Evolutionary conservation across 2,113 vertebrate species (phyloP).

Genomic region (Gallinago jamesoni): DNA sequence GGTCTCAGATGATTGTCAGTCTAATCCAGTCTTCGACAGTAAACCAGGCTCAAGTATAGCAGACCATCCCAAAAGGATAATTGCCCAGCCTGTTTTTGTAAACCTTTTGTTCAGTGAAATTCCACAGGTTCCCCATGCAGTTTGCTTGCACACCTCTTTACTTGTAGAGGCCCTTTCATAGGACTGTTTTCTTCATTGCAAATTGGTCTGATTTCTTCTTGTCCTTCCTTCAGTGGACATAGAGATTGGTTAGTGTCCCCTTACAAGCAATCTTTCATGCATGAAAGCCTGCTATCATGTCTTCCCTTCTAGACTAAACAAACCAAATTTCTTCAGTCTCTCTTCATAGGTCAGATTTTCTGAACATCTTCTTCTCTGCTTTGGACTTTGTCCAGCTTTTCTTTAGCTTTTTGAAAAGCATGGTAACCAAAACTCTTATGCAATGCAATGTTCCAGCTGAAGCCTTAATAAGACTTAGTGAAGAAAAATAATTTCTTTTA

Average conservation of each 20-base stretch:
- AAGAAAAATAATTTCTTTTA: neutral
- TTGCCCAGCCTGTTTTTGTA: neutral
- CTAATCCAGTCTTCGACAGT: neutral
- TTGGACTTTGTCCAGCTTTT: neutral
- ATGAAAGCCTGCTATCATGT: neutral
- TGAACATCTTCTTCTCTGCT: neutral
- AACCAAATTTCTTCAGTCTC: neutral
- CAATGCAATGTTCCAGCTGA: neutral
- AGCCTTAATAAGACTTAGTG: neutral
- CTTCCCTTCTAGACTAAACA: conserved; percentile 17
- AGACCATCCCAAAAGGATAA: neutral
- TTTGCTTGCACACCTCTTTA: neutral
- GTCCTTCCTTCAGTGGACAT: neutral
- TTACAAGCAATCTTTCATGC: neutral
- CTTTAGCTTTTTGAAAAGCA: neutral
- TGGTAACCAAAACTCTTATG: neutral
- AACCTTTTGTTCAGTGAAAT: neutral
- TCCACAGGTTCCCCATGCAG: neutral
- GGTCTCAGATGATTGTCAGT: neutral
- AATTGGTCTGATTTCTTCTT: neutral
- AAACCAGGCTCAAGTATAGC: neutral
- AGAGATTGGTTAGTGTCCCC: neutral
- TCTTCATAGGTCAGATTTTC: neutral
- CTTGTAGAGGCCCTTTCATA: neutral
- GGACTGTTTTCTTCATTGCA: neutral